Evolutionary conservation across 2,888 invertebrate genomes (phyloP).

Genomic region (Trachelus stipa): DNA sequence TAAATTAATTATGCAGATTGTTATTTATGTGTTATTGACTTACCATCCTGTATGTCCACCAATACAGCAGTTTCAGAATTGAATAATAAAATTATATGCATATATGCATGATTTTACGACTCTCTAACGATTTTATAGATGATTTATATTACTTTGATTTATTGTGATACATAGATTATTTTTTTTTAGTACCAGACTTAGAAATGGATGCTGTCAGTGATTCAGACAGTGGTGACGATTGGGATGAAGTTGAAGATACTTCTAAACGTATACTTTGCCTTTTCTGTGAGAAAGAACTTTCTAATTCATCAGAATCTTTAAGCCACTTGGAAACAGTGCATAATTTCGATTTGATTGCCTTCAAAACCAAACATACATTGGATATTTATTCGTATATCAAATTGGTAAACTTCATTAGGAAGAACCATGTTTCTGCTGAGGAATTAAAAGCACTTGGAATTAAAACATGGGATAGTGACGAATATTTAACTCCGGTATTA

Average conservation of each 20-base stretch:
- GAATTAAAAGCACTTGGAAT: conserved; percentile 69
- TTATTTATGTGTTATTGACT: not conserved
- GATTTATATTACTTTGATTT: not conserved
- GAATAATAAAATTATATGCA: not conserved
- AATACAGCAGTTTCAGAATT: not conserved
- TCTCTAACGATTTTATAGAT: not conserved
- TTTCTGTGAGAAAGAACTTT: conserved; percentile 76
- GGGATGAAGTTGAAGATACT: conserved; percentile 71
- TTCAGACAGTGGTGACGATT: conserved; percentile 67
- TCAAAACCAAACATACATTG: conserved; percentile 79
- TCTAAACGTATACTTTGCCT: conserved; percentile 73
- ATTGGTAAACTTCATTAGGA: conserved; percentile 83
- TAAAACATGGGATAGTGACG: conserved; percentile 80
- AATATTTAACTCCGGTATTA: conserved; percentile 79
- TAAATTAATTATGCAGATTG: not conserved
- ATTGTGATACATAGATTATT: not conserved
- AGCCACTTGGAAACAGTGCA: conserved; percentile 77
- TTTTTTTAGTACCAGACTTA: not conserved
- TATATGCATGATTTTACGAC: not conserved
- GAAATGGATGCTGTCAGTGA: conserved; percentile 45
- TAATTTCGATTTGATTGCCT: conserved; percentile 73
- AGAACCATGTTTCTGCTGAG: conserved; percentile 71
- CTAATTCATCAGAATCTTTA: conserved; percentile 74
- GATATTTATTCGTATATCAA: conserved; percentile 87
- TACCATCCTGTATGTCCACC: not conserved